Conservation (phyloP, 2,888 invertebrate species). For the Acronicta leporina region DNA sequence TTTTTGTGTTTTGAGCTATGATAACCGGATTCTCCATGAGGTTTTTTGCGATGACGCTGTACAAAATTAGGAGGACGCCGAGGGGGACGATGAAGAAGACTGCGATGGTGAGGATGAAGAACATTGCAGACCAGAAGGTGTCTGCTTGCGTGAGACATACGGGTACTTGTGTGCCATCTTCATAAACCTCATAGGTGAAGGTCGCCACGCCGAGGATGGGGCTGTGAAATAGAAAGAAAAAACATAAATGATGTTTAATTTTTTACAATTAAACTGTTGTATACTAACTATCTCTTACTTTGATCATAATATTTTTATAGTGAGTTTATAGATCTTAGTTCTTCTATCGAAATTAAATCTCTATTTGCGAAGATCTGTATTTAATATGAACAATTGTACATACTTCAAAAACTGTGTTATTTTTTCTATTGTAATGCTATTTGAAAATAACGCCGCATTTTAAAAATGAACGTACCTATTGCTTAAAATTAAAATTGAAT, state of each 20-base stretch:
- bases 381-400: too few relatives aligned
- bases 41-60: constrained; percentile 95
- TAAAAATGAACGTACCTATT: too few relatives aligned
- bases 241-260: not conserved
- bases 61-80: constrained; percentile 93
- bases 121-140: constrained; percentile 93
- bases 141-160: constrained; percentile 95
- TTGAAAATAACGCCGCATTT: not conserved
- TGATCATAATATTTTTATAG: too few relatives aligned
- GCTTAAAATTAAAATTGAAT: too few relatives aligned
- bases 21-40: constrained; percentile 94
- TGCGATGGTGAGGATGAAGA: constrained; percentile 94
- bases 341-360: too few relatives aligned
- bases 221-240: constrained; percentile 87
- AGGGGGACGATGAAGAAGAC: constrained; percentile 96
- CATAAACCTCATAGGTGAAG: constrained; percentile 92
- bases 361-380: too few relatives aligned
- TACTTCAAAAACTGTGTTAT: not conserved
- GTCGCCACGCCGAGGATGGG: constrained; percentile 95
- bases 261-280: too few relatives aligned
- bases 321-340: too few relatives aligned
- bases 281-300: too few relatives aligned
- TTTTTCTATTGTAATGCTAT: not conserved
- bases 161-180: constrained; percentile 92
- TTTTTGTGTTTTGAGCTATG: constrained; percentile 89